These are phyloP conservation scores for Mamestra configurata DNA, from an alignment of 1,140 invertebrate genomes.

Conservation along the genomic window DNA sequence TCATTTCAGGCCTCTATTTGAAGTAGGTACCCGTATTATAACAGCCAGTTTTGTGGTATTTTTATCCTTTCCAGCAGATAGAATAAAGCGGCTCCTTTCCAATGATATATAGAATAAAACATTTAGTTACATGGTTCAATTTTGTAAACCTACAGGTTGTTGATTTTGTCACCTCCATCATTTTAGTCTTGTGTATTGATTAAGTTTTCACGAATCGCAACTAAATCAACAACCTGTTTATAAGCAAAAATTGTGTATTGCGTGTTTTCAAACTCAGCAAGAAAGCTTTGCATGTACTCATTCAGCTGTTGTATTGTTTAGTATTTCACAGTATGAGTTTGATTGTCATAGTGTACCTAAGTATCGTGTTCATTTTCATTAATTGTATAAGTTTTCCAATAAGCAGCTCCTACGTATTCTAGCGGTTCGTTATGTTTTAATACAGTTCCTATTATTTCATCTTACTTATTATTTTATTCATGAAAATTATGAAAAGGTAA, in stretches of 20 bases:
- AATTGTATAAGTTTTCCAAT: neutral
- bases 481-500: conserved; percentile 13
- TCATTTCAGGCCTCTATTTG: no score
- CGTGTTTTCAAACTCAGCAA: neutral
- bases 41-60: no score
- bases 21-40: no score
- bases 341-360: neutral
- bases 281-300: neutral
- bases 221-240: neutral
- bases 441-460: neutral
- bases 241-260: neutral
- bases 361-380: neutral
- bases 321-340: neutral
- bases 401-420: neutral
- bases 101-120: no score
- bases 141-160: no score
- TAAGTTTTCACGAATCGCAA: no score
- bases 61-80: no score
- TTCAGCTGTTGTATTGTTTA: neutral
- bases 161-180: no score
- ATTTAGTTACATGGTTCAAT: no score
- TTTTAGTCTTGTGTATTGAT: no score
- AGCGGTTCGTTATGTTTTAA: neutral
- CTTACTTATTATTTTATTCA: neutral
- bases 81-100: no score